A percentile compares a stretch with the other conserved stretches of the same genome.
These are phyloP conservation scores for Hystrix cristata DNA, from an alignment of 2,113 vertebrate genomes.

Conservation along the genomic window DNA sequence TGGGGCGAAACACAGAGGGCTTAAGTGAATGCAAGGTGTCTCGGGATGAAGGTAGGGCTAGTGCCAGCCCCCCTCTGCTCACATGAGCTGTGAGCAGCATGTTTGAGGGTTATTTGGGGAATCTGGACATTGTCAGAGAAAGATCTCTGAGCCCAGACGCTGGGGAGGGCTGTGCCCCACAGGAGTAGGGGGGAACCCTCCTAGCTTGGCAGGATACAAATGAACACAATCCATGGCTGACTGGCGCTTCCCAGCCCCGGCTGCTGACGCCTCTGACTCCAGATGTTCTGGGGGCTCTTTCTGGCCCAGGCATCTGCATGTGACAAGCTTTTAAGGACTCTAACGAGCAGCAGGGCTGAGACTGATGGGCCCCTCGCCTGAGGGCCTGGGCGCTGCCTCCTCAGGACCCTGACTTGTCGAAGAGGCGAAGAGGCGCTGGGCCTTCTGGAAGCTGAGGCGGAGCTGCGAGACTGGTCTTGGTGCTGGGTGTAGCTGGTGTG, in stretches of 20 bases:
- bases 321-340: background rate
- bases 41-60: background rate
- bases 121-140: background rate
- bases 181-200: background rate
- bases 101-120: background rate
- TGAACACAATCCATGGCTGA: too few species aligned
- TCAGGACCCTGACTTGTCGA: background rate
- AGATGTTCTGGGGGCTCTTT: background rate
- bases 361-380: accelerated
- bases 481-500: background rate
- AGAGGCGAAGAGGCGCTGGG: background rate
- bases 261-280: too few species aligned
- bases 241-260: background rate
- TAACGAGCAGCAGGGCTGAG: background rate
- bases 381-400: background rate
- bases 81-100: accelerated
- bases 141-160: background rate
- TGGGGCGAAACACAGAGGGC: background rate
- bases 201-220: background rate
- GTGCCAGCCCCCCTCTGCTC: background rate
- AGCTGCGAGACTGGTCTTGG: accelerated
- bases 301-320: background rate
- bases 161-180: background rate
- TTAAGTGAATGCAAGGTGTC: background rate
- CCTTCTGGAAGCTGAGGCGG: accelerated